Base-by-base conservation (phyloP, 2,113 vertebrate species). In the Ammodytes dubius region DNA sequence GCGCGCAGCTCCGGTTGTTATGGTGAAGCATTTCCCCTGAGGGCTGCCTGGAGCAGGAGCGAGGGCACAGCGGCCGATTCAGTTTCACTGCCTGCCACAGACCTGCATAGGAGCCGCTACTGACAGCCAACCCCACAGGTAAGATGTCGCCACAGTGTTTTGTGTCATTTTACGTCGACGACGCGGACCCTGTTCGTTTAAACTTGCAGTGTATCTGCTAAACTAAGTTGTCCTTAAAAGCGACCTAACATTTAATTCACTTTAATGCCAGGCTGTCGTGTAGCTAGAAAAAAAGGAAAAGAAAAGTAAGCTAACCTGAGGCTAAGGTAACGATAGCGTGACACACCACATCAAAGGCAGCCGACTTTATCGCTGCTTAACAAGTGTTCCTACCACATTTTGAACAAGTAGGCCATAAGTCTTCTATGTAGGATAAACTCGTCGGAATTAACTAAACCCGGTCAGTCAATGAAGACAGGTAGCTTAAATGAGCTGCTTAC, bases 21-120 rank as follows among this genome's bases (percentile, higher is more conserved):
- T 94, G 95, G 95, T 93, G 95, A 95, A 89, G 93, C 92, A 82
- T 93, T 93, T 78, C 85, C 91, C 90, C 83, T 3, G 89, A 86
- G 88, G 89, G 79, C 77, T 77, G 88, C 50, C 77, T 2, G 63
- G 65, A 79, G 76, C 77, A 42, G 74, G 79, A 78, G 74, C 59
- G 15, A 17, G 71, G 43, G 65, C 53, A 66, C 67, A 60, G 88
- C 82, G 75, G 87, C 83, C 77, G 85, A 87, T 81, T 87, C 85
- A 58, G 85, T 86, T 81, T 79, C 67, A 83, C 53, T 45, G 65
- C 43, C 53, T 45, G 65, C 43, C 46, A 47, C 74, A 13, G 40
- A 80, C 1, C 52, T 27, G 82, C 46, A 27, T 67, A 5, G 67
- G 67, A 87, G 66, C 50, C 0, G 3, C 42, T 0, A 2, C 46